Evolutionary conservation across 2,113 vertebrate genomes (phyloP), one percentile per base, ranked within the genome.

Genomic region (Machaerirhynchus nigripectus): DNA sequence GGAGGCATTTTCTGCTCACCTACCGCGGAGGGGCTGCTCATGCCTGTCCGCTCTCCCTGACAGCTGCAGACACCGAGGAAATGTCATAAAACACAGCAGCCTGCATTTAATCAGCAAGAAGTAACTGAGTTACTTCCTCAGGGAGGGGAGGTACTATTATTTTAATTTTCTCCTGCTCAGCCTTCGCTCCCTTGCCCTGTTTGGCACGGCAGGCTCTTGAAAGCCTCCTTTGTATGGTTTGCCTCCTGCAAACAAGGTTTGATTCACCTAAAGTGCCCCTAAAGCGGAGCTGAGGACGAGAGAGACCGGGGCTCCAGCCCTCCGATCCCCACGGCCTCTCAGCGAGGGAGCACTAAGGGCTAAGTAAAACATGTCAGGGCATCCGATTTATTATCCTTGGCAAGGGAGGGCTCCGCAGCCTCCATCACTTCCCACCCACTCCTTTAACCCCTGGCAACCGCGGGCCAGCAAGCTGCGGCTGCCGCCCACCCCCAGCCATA

Each of bases 251-350:
- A 84, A 96, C 97, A 97, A 97, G 94, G 94, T 97, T 71, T 81
- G 97, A 96, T 98, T 98, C 97, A 98, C 97, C 97, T 94, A 97
- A 97, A 93, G 64, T 96, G 96, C 93, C 93, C 96, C 90, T 87
- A 42, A 94, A 96, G 78, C 55, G 23, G 69, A 74, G 88, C 69
- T 33, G 90, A 64, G 79, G 55, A 57, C 15, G 40, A 50, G 80
- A 49, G 31, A 53, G 76, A 20, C 30, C n/a, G 85, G 79, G 70
- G 63, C 90, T 94, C 63, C 55, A 30, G 76, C 49, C 61, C n/a
- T 76, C 63, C 61, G 6, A 87, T 78, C 91, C 65, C 76, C 74
- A 31, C 75, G 77, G 82, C 96, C 55, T 47, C 74, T 37, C 93
- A 78, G 96, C 77, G 42, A 91, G 89, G 52, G 92, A 90, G 84